Evolutionary conservation across 2,113 vertebrate genomes (phyloP), one percentile per base, ranked within the genome.

Genomic region (Puntigrus tetrazona): DNA sequence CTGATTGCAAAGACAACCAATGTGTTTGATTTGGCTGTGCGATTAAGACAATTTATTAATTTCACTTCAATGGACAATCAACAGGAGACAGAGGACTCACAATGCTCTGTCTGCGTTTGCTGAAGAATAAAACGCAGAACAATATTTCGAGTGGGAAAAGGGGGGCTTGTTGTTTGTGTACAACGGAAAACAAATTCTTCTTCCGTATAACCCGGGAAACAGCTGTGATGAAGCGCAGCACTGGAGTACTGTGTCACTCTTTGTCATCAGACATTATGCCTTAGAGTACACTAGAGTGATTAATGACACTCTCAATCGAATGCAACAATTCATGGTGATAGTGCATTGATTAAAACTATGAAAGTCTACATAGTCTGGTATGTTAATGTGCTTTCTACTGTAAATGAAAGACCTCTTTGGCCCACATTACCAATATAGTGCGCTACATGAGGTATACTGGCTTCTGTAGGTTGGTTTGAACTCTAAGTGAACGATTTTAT

Each of bases 21-120:
- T 69, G 65, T 57, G 61, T 89, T 88, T 87, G 86, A 88, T 86
- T 87, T 70, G 29, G 63, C 55, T 27, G 11, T 78, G 20, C 67
- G 76, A 88, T 90, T 85, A 75, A 80, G 84, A 82, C 86, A 82
- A 87, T 87, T 87, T 83, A 87, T 90, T 87, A 87, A 87, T 87
- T 76, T 87, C 76, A 78, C 84, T 86, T 86, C 84, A 90, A 90
- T 78, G 76, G 76, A 85, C 78, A 90, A 90, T 86, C 87, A 90
- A 69, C 78, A 34, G 82, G 75, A 78, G 78, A 79, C 86, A 59
- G 74, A 75, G 57, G 45, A 84, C 65, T 81, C 36, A 73, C 69
- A 84, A 36, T 81, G 45, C 73, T 74, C 77, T 59, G 41, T 50
- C 70, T 86, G 74, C 34, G 41, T 82, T 87, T 77, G 59, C 29